Conservation (phyloP, 2,797 vertebrate species). For the Falco berigora region DNA sequence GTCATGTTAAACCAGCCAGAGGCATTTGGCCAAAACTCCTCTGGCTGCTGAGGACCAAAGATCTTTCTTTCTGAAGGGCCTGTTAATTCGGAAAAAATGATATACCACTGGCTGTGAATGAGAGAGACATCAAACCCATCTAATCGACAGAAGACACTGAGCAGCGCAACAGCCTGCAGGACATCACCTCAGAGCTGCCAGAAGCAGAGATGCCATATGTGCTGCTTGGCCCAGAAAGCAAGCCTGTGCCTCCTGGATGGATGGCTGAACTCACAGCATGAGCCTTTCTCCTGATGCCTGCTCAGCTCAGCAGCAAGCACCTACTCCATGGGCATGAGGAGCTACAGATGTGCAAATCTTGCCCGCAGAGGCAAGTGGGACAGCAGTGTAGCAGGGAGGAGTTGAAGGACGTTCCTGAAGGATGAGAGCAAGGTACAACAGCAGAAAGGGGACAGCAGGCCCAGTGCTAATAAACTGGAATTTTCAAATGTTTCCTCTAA, state of each 20-base stretch:
- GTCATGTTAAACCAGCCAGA: not conserved
- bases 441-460: not conserved
- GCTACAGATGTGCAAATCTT: not conserved
- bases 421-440: not conserved
- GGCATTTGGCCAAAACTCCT: not conserved
- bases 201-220: not conserved
- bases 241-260: not conserved
- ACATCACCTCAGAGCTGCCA: not conserved
- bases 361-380: not conserved
- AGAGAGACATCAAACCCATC: not conserved
- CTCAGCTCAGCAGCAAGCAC: not conserved
- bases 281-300: not conserved
- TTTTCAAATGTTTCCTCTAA: not conserved
- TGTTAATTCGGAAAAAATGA: not conserved
- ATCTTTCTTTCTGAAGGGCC: not conserved
- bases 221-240: not conserved
- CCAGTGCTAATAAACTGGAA: not conserved
- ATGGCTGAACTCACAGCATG: not conserved
- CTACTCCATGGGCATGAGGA: not conserved
- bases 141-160: not conserved
- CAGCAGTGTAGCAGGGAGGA: not conserved
- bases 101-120: not conserved
- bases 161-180: rapidly evolving
- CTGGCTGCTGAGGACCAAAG: not conserved
- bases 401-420: not conserved